phyloP scores from a whole-genome alignment of 2,888 invertebrate species.

The Sclerodermus sp. region DNA sequence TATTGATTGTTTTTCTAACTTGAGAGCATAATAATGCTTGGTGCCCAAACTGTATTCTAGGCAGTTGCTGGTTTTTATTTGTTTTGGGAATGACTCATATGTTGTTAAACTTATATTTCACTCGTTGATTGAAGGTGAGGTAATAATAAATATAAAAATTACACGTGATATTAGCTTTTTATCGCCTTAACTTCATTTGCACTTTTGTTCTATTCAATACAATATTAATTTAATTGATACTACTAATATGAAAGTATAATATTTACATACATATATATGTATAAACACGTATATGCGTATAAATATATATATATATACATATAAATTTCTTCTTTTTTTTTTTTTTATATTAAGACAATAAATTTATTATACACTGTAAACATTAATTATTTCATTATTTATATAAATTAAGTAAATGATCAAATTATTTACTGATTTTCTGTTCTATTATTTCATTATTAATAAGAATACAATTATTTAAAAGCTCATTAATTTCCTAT shows the following conservation, averaged over 20 bases:
- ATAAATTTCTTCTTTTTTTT: too few relatives aligned
- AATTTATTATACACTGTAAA: too few relatives aligned
- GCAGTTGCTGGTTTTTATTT: conserved; percentile 47
- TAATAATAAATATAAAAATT: conserved; percentile 40
- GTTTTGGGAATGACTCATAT: conserved; percentile 17
- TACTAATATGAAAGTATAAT: conserved; percentile 1
- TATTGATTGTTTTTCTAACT: conserved; percentile 10
- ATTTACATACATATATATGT: not conserved
- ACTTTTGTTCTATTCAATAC: not conserved
- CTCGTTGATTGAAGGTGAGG: conserved; percentile 36
- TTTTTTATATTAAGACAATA: too few relatives aligned
- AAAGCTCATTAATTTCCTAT: too few relatives aligned
- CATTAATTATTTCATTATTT: too few relatives aligned
- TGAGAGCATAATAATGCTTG: conserved; percentile 19
- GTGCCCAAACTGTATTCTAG: conserved; percentile 37
- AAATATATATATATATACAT: too few relatives aligned
- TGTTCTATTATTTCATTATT: too few relatives aligned
- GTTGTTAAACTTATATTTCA: conserved; percentile 18
- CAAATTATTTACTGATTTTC: too few relatives aligned
- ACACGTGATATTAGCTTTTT: conserved; percentile 21
- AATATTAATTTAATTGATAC: not conserved
- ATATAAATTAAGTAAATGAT: too few relatives aligned
- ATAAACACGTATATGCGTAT: too few relatives aligned
- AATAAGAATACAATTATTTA: too few relatives aligned
- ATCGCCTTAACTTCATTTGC: conserved; percentile 9